Conservation (phyloP, 2,888 invertebrate species). For the Caenorhabditis sp. region DNA sequence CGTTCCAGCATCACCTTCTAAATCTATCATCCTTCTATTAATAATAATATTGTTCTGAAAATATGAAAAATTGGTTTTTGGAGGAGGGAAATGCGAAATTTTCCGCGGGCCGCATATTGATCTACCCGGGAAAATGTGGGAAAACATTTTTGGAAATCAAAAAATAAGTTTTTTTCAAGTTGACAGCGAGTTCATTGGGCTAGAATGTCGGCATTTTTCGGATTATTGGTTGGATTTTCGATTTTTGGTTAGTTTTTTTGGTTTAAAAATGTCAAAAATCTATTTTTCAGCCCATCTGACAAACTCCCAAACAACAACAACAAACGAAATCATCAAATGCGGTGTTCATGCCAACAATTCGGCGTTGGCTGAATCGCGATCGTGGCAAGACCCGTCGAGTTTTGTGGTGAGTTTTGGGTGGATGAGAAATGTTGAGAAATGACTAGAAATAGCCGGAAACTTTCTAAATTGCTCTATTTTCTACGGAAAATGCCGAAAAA, state of each 20-base stretch:
- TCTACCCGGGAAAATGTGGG: conserved; percentile 7
- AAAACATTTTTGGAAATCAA: neutral
- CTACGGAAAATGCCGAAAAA: too few relatives aligned
- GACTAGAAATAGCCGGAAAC: neutral
- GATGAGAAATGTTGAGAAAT: neutral
- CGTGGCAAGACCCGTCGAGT: conserved; percentile 26
- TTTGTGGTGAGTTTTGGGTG: conserved; percentile 29
- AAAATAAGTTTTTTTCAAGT: neutral
- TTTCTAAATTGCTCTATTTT: neutral
- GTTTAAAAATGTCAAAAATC: neutral
- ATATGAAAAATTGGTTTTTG: conserved; percentile 3
- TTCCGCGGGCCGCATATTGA: neutral
- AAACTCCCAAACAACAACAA: too few relatives aligned
- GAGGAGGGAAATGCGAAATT: neutral
- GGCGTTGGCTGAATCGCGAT: conserved; percentile 25
- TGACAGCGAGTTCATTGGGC: too few relatives aligned
- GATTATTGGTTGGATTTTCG: neutral
- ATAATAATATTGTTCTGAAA: neutral
- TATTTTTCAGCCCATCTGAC: too few relatives aligned
- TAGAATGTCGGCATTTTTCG: neutral
- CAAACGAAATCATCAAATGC: conserved; percentile 3
- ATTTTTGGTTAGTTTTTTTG: neutral
- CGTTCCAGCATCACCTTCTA: neutral
- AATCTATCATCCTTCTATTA: neutral
- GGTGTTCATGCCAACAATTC: conserved; percentile 26